Evolutionary conservation across 2,113 vertebrate species (phyloP), one percentile per base, ranked within the genome.

Genomic region (Craseonycteris thonglongyai): DNA sequence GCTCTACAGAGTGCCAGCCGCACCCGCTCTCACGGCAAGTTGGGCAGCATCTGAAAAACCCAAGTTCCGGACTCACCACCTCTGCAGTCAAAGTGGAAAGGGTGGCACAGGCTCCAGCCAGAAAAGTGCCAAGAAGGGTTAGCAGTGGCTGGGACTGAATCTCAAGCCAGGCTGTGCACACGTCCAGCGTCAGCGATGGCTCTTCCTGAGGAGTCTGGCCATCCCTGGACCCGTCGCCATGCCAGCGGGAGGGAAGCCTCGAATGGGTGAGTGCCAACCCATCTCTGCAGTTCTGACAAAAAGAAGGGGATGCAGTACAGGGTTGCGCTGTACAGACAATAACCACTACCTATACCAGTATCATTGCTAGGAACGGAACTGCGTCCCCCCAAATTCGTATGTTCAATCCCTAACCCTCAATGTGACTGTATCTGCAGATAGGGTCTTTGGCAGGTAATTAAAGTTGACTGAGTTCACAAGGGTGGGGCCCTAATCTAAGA

Each of bases 381-480:
- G 21, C 3, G 14, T 15, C 22, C 40, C 49, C 5, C 30, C 0
- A 1, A 28, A 11, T 33, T 2, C 51, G 10, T 24, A 42, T 22
- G 65, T 30, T 10, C 49, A 59, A 14, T 42, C 14, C 59, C 76
- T 19, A 42, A 35, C 54, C 35, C 35, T 71, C 56, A 38, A 2
- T n/a, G 35, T 21, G 18, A 79, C 33, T 22, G 45, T 9, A 9
- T 16, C 19, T 79, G 22, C 33, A 88, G 58, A 65, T 8, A 56
- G 58, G 26, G 68, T 45, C 9, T 13, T 82, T 14, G 30, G 7
- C 45, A 54, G 40, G 51, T 35, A 54, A 68, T 47, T 40, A 11
- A 66, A 74, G 28, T 21, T 26, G 54, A 61, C 54, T 15, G 42
- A 35, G 9, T 8, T 45, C 59, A 47, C 15, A 54, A 49, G 14